Evolutionary conservation across 1,140 invertebrate species (phyloP).

Genomic region (Thaumetopoea pityocampa): DNA sequence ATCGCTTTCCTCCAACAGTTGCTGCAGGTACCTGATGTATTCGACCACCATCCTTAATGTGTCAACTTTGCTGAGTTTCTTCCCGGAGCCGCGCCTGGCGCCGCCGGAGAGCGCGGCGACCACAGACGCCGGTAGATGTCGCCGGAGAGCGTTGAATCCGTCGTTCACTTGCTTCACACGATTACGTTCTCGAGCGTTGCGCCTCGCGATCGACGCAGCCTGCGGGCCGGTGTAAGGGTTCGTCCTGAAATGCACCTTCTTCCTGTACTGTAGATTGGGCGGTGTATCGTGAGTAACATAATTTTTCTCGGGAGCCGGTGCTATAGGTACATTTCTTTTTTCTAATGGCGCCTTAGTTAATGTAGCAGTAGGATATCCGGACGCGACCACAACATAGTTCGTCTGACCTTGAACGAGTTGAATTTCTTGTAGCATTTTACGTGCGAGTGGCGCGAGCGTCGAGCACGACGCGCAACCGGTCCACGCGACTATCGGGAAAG

Average conservation of each 20-base stretch:
- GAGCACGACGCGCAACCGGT: slow-evolving; percentile 46
- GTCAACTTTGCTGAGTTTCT: slow-evolving; percentile 97
- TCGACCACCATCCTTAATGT: slow-evolving; percentile 95
- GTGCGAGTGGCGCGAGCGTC: slow-evolving; percentile 41
- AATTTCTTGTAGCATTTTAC: slow-evolving; percentile 74
- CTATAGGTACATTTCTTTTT: slow-evolving; percentile 73
- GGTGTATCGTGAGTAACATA: slow-evolving; percentile 68
- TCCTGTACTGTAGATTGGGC: slow-evolving; percentile 78
- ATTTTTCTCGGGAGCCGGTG: slow-evolving; percentile 74
- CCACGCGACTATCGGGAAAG: slow-evolving; percentile 50
- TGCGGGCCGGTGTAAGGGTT: slow-evolving; percentile 80
- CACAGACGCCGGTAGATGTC: slow-evolving; percentile 89
- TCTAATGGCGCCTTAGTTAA: slow-evolving; percentile 50
- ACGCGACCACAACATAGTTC: slow-evolving; percentile 77
- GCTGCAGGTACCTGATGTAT: slow-evolving; percentile 93
- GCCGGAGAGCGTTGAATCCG: slow-evolving; percentile 90
- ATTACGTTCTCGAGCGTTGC: slow-evolving; percentile 95
- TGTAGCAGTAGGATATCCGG: slow-evolving; percentile 60
- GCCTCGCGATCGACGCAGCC: slow-evolving; percentile 89
- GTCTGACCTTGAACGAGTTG: slow-evolving; percentile 73
- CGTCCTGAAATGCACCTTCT: slow-evolving; percentile 83
- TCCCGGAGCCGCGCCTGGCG: slow-evolving; percentile 82
- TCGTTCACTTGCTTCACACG: slow-evolving; percentile 97
- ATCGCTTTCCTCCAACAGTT: slow-evolving; percentile 84
- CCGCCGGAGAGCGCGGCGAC: slow-evolving; percentile 83